Evolutionary conservation across 2,888 invertebrate species (phyloP), one percentile per base, ranked within the genome.

Genomic region (Abrostola triplasia): DNA sequence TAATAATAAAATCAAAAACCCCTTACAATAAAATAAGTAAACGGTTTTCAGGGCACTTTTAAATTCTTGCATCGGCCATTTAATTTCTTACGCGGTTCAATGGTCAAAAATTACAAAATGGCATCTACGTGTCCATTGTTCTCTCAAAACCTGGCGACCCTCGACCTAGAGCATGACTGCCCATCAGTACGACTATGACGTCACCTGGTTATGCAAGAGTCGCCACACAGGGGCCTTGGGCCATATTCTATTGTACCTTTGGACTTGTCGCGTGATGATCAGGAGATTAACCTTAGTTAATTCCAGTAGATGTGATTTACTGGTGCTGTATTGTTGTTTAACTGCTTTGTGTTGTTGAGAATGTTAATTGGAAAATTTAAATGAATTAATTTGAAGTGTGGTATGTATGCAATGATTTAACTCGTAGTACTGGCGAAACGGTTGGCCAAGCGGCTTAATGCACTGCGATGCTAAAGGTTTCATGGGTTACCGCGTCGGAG

Each of bases 201-300:
- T 85, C 84, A 83, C 77, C 79, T 85, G 82, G 85, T 91, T 90
- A 91, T 91, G 90, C 90, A 90, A 91, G 86, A 84, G 85, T 87
- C 77, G 78, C 79, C 78, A 70, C 75, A 83, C 73, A 52, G 63
- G 76, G 85, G 86, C 93, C 93, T 93, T 94, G 93, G 86, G 85
- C 92, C 91, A 90, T 89, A 90, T 93, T 89, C 91, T 92, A 92
- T 93, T 92, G 92, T 92, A 83, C 81, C 78, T 85, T 53, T 53
- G 60, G 70, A 72, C 51, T 58, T 72, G 76, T 72, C 76, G 60
- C 82, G 83, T 88, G 87, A 84, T 85, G 79, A 84, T 84, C 80
- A 62, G 56, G 10, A 59, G 59, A 71, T 71, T 70, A 71, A 64
- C 64, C 64, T n/a, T 50, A 44, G 69, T 73, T 73, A 73, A 74